These are phyloP conservation scores for Petrocephalus sullivani DNA, from an alignment of 2,797 vertebrate species.

Conservation along the genomic window DNA sequence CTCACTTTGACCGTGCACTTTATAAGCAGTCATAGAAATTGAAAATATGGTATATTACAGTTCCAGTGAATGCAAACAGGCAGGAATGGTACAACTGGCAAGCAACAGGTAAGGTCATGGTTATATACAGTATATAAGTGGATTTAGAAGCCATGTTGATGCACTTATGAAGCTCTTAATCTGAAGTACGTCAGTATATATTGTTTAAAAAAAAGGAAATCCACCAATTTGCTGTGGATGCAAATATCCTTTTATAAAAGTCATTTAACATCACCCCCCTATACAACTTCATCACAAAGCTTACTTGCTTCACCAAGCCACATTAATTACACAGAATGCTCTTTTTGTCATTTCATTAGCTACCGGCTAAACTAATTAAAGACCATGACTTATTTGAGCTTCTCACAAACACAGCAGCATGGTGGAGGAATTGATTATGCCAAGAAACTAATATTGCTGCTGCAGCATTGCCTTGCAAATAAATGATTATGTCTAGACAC, in stretches of 20 bases:
- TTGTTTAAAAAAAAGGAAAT: neutral
- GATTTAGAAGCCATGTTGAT: neutral
- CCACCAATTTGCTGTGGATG: neutral
- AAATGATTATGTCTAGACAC: conserved; percentile 5
- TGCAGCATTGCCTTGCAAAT: neutral
- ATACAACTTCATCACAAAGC: neutral
- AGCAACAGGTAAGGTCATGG: neutral
- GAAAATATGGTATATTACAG: neutral
- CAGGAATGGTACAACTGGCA: neutral
- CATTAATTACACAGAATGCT: conserved; percentile 6
- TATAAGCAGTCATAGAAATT: neutral
- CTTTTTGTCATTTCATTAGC: conserved; percentile 7
- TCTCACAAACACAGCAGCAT: neutral
- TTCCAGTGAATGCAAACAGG: neutral
- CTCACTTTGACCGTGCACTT: neutral
- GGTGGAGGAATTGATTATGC: conserved; percentile 6
- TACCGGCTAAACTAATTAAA: conserved; percentile 3
- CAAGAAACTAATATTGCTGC: neutral
- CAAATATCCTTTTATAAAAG: neutral
- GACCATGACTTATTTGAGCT: conserved; percentile 1
- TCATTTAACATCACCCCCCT: neutral
- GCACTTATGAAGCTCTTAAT: neutral
- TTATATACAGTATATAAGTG: neutral
- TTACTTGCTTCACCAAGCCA: neutral
- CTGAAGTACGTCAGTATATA: neutral